phyloP scores from a whole-genome alignment of 2,888 invertebrate genomes.

The Sarcophaga rosellei region DNA sequence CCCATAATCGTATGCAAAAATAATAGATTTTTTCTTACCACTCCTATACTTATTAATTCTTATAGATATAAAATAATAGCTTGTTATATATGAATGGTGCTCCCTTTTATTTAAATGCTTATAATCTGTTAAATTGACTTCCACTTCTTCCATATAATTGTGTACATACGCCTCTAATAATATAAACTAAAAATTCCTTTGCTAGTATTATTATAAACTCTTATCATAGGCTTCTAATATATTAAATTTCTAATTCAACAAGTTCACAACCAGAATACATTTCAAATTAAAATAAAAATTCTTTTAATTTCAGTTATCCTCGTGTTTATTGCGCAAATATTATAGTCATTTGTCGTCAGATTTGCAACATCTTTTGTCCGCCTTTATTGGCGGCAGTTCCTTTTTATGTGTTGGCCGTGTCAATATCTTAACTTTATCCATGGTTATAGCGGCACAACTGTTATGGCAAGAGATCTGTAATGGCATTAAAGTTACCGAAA shows the following conservation, averaged over 20 bases:
- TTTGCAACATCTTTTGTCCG: conserved; percentile 60
- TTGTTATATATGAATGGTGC: too few relatives aligned
- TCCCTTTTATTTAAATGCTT: too few relatives aligned
- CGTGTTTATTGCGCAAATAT: conserved; percentile 58
- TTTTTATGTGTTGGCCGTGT: conserved; percentile 53
- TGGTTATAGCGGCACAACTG: conserved; percentile 57
- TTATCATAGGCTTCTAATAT: not conserved
- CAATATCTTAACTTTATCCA: conserved; percentile 51
- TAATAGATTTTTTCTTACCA: too few relatives aligned
- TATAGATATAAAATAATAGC: too few relatives aligned
- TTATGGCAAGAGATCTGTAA: conserved; percentile 64
- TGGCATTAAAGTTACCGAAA: not conserved
- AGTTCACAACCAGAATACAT: not conserved
- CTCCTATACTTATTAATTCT: too few relatives aligned
- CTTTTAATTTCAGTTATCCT: conserved; percentile 54
- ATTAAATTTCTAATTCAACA: too few relatives aligned
- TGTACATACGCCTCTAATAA: not conserved
- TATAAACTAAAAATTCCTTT: not conserved
- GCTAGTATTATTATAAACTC: not conserved
- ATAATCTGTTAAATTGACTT: too few relatives aligned
- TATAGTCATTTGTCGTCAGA: conserved; percentile 39
- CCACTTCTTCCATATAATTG: too few relatives aligned
- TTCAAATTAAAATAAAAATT: not conserved
- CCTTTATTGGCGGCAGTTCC: conserved; percentile 65
- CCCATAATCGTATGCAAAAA: too few relatives aligned